Conservation (phyloP, 2,113 vertebrate species). For the Pterocles orientalis region DNA sequence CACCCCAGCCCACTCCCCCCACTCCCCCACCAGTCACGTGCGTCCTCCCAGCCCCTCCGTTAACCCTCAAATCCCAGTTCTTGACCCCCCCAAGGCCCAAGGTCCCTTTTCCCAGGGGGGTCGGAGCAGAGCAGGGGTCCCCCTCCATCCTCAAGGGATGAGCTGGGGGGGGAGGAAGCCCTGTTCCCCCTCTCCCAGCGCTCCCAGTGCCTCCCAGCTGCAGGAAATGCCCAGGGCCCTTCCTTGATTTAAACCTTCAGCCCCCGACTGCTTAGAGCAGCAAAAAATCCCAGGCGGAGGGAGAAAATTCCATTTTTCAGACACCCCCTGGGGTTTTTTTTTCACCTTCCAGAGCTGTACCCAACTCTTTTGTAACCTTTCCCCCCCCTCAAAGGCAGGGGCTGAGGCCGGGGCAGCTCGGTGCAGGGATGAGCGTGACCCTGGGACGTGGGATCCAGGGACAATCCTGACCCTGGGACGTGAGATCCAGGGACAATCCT, state of each 20-base stretch:
- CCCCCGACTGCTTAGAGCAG: not conserved
- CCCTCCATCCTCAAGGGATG: not conserved
- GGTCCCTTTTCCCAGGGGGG: not conserved
- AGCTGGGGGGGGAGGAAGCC: not conserved
- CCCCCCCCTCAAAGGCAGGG: fast-evolving
- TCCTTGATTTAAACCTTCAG: not conserved
- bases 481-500: not conserved
- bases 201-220: not conserved
- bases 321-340: fast-evolving
- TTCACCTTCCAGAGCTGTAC: no score
- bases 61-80: slow-evolving; percentile 76
- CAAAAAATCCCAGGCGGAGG: not conserved
- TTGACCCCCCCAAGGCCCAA: not conserved
- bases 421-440: not conserved
- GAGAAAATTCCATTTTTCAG: not conserved
- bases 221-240: slow-evolving; percentile 27
- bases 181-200: not conserved
- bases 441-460: not conserved
- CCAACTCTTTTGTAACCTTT: fast-evolving
- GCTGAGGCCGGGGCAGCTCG: not conserved
- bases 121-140: fast-evolving
- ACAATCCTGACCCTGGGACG: not conserved
- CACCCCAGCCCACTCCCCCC: slow-evolving; percentile 73
- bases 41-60: slow-evolving; percentile 58
- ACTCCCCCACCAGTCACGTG: slow-evolving; percentile 78